These are phyloP conservation scores for Crotalus helleri DNA, from an alignment of 2,113 vertebrate species.

Conservation along the genomic window DNA sequence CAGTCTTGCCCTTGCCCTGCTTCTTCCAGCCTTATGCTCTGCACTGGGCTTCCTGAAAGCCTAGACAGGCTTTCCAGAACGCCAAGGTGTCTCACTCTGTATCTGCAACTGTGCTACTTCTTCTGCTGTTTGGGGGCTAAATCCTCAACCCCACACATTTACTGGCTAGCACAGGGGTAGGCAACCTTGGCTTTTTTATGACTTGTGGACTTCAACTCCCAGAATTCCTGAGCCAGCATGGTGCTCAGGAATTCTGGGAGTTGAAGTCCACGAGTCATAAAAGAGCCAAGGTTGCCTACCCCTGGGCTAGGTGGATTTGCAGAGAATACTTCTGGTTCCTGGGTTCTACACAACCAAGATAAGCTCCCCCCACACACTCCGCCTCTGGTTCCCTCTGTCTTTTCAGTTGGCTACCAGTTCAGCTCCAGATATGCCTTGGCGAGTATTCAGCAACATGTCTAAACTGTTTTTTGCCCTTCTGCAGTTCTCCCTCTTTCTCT, in stretches of 20 bases:
- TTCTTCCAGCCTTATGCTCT: slow-evolving; percentile 26
- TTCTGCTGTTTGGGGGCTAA: not conserved
- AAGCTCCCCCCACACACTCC: not conserved
- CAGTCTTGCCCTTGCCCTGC: not conserved
- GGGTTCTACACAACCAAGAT: no score
- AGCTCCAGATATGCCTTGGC: not conserved
- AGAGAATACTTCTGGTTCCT: not conserved
- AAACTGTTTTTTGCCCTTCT: slow-evolving; percentile 6
- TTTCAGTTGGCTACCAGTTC: slow-evolving; percentile 39
- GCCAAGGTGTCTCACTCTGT: not conserved
- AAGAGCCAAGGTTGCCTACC: no score
- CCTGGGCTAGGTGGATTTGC: not conserved
- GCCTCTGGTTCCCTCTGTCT: slow-evolving; percentile 25
- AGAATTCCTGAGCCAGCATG: no score
- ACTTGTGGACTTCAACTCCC: no score
- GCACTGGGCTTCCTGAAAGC: slow-evolving; percentile 16
- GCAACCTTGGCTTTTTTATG: no score
- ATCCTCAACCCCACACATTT: not conserved
- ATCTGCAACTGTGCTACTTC: slow-evolving; percentile 7
- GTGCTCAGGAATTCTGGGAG: no score
- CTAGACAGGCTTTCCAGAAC: slow-evolving; percentile 53
- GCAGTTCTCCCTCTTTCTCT: not conserved
- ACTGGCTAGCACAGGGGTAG: no score
- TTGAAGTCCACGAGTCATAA: no score
- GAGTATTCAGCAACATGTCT: slow-evolving; percentile 2